Base-by-base conservation (phyloP, 2,888 invertebrate species). In the Calliphora vomitoria region DNA sequence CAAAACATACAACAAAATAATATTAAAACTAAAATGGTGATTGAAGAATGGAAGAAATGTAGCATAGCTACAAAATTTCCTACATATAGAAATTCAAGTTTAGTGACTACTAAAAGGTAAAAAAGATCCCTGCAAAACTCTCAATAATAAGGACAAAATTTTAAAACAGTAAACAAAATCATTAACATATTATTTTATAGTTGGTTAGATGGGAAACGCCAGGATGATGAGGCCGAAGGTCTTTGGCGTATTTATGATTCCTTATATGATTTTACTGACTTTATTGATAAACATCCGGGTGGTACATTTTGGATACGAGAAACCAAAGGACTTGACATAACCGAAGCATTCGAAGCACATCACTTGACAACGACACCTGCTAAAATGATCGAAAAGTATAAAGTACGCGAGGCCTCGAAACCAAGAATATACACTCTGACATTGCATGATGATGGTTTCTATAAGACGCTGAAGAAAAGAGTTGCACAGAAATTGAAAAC, bases 251-350 rank as follows among this genome's bases (percentile, higher is more conserved):
- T 97, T 25, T 94, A 96, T 89, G 95, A 97, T 92, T 94, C 94
- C 64, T 94, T 99, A 31, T 99, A 99, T 93, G 98, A 99, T 93
- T 95, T 99, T 35, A 96, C 96, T 0, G 95, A 95, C 25, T 99
- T 98, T 92, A 94, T 97, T 6, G 93, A 95, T 4, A 95, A 94
- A 66, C 99, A 99, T 94, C 99, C 99, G 0, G 98, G 98, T 50
- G 98, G 98, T 1, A 90, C 94, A 0, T 96, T 96, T 91, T 98
- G 97, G 97, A 91, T 97, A 74, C 93, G 94, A 50, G 93, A 96
- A 68, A 95, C 96, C 1, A 95, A 96, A 95, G 97, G 97, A 0
- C 96, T 96, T 1, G 97, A 97, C 90, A 96, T 97, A 83, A 97
- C 97, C 0, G 97, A 97, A 94, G 95, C 96, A 8, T 97, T 97